Conservation (phyloP, 2,888 invertebrate species). For the Heterodera filipjevi region DNA sequence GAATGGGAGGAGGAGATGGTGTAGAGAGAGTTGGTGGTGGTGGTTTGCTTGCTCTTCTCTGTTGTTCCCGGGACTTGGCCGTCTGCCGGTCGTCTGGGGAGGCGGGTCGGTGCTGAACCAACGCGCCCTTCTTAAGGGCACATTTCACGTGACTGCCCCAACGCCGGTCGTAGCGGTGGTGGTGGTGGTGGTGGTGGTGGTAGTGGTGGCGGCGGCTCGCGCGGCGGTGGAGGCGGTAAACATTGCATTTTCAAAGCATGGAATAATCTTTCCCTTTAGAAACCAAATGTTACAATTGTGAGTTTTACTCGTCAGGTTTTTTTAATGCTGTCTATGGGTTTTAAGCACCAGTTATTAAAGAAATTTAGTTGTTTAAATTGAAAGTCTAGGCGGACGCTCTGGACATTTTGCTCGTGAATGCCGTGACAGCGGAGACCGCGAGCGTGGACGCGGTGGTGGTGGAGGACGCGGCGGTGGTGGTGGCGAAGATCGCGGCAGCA, state of each 20-base stretch:
- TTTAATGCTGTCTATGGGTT: neutral
- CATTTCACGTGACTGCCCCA: conserved; percentile 60
- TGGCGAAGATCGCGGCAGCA: conserved; percentile 22
- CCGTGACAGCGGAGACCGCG: conserved; percentile 8
- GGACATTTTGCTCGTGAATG: conserved; percentile 28
- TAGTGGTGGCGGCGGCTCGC: conserved; percentile 39
- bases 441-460: conserved; percentile 17
- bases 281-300: conserved; percentile 20
- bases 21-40: neutral
- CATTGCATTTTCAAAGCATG: neutral
- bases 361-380: too few species aligned
- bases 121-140: conserved; percentile 46
- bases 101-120: conserved; percentile 7
- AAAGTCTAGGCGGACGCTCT: neutral
- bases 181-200: conserved; percentile 35
- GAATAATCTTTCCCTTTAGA: neutral
- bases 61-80: conserved; percentile 7
- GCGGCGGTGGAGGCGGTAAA: conserved; percentile 30
- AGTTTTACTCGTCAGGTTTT: neutral
- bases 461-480: conserved; percentile 19
- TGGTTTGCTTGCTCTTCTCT: neutral
- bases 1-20: neutral
- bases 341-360: neutral
- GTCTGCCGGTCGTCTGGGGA: neutral
- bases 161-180: conserved; percentile 38